Conservation (phyloP, 2,113 vertebrate genomes). For the Thamnaconus septentrionalis region DNA sequence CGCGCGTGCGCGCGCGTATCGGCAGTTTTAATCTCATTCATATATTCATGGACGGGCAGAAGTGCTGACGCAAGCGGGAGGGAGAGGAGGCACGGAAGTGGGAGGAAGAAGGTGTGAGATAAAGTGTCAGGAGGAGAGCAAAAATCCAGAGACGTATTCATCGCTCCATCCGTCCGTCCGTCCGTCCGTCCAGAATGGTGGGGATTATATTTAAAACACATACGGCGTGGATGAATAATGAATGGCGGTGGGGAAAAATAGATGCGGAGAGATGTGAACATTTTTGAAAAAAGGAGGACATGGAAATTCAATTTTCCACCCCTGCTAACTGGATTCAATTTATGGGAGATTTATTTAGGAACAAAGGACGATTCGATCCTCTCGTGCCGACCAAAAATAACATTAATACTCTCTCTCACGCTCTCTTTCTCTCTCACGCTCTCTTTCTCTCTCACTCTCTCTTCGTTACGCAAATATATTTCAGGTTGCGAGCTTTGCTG, state of each 20-base stretch:
- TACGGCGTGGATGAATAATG: conserved; percentile 1
- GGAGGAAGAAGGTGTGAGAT: conserved; percentile 57
- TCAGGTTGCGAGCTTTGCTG: neutral
- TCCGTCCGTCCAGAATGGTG: neutral
- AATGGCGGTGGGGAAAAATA: neutral
- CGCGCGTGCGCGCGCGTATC: conserved; percentile 10
- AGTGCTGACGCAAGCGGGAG: conserved; percentile 67
- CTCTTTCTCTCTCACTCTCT: too few species aligned
- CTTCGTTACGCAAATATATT: neutral
- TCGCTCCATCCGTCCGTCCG: neutral
- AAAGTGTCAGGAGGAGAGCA: conserved; percentile 37
- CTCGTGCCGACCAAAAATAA: conserved; percentile 11
- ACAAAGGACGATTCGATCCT: conserved; percentile 1
- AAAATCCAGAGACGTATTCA: conserved; percentile 24
- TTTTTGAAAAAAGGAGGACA: conserved; percentile 3
- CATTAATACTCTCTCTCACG: neutral
- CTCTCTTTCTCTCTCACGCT: neutral
- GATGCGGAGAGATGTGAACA: conserved; percentile 1
- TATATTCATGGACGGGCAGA: conserved; percentile 68
- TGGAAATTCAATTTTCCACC: neutral
- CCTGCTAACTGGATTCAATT: neutral
- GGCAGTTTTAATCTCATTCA: conserved; percentile 67
- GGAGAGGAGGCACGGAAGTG: conserved; percentile 50
- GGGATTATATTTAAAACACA: conserved; percentile 24
- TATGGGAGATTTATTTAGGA: neutral